phyloP scores from a whole-genome alignment of 2,797 vertebrate species.

The Amniataba percoides region DNA sequence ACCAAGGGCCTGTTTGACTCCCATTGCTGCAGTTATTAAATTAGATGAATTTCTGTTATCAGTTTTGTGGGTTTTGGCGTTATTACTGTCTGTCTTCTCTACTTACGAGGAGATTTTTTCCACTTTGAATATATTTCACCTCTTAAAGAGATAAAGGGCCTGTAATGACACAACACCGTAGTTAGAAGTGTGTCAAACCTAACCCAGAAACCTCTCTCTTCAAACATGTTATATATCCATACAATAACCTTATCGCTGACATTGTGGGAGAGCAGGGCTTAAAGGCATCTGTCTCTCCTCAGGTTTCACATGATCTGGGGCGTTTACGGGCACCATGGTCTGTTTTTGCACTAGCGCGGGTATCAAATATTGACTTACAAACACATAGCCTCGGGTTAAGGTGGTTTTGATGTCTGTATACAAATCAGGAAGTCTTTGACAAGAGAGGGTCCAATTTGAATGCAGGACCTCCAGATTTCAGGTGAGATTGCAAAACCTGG shows the following conservation, averaged over 20 bases:
- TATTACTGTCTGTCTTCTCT: too few species aligned
- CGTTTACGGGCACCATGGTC: constrained; percentile 20
- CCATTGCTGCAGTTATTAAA: too few species aligned
- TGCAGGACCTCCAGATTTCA: constrained; percentile 43
- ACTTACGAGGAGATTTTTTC: too few species aligned
- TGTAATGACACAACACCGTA: too few species aligned
- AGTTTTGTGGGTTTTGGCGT: too few species aligned
- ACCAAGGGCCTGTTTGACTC: too few species aligned
- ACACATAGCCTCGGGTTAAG: constrained; percentile 41
- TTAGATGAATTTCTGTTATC: too few species aligned
- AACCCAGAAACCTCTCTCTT: constrained; percentile 48
- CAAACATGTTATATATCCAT: constrained; percentile 36
- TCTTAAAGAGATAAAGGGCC: too few species aligned
- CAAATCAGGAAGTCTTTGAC: constrained; percentile 37
- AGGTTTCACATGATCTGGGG: constrained; percentile 51
- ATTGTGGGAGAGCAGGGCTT: constrained; percentile 32
- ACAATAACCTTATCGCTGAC: constrained; percentile 38
- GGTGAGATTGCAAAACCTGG: constrained; percentile 42
- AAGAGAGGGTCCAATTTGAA: constrained; percentile 32
- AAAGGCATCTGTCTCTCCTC: constrained; percentile 44
- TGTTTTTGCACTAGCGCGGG: constrained; percentile 15
- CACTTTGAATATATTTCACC: background rate
- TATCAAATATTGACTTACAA: constrained; percentile 46
- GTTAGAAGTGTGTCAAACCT: background rate
- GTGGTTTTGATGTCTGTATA: constrained; percentile 38